These are phyloP conservation scores for Zophobas morio DNA, from an alignment of 1,140 invertebrate species.

Conservation along the genomic window DNA sequence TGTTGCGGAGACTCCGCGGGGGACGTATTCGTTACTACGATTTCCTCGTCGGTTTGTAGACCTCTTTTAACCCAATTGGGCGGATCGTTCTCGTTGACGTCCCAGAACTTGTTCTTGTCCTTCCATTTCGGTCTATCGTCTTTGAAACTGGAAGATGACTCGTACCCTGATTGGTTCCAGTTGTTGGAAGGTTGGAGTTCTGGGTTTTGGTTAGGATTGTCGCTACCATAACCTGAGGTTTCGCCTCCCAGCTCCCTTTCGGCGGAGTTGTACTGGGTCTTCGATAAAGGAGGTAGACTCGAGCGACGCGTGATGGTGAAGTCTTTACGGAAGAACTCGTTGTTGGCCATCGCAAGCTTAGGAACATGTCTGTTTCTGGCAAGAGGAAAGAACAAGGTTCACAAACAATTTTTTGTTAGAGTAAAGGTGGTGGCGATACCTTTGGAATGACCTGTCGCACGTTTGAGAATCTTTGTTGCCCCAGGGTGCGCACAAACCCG, in stretches of 20 bases:
- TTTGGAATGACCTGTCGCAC: conserved; percentile 52
- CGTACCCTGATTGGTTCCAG: conserved; percentile 51
- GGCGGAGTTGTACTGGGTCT: conserved; percentile 62
- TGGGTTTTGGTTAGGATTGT: conserved; percentile 69
- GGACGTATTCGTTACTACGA: conserved; percentile 62
- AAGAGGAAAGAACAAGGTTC: too few relatives aligned
- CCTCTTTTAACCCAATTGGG: conserved; percentile 78
- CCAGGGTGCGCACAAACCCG: conserved; percentile 73
- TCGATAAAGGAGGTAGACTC: conserved; percentile 63
- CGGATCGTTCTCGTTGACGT: conserved; percentile 70
- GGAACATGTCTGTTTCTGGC: conserved; percentile 55
- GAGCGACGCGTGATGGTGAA: conserved; percentile 32
- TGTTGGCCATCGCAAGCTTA: conserved; percentile 52
- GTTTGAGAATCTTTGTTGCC: conserved; percentile 59
- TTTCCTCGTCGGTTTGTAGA: conserved; percentile 67
- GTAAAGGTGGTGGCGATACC: conserved; percentile 45
- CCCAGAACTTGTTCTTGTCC: conserved; percentile 78
- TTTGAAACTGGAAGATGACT: conserved; percentile 63
- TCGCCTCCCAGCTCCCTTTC: conserved; percentile 74
- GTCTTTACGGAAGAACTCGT: conserved; percentile 28
- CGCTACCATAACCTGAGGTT: conserved; percentile 82
- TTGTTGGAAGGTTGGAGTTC: conserved; percentile 28
- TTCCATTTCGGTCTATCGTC: conserved; percentile 79
- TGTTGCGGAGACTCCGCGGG: conserved; percentile 66
- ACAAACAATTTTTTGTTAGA: neutral